Evolutionary conservation across 2,113 vertebrate species (phyloP).

Genomic region (Boulengeromyrus knoepffleri): DNA sequence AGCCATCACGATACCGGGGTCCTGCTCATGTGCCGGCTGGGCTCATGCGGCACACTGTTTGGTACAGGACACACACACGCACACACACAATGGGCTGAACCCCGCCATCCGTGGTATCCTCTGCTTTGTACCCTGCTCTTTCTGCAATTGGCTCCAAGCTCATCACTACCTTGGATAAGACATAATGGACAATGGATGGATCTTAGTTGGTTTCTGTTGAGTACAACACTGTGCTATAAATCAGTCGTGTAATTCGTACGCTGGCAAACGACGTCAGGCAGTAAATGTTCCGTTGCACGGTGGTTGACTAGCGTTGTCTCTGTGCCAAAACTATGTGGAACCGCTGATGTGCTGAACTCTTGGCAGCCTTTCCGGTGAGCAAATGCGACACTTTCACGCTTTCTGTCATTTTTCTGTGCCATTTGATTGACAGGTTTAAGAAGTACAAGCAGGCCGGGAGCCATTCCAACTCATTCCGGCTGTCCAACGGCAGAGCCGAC

Average conservation of each 20-base stretch:
- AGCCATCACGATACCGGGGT: not conserved
- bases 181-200: not conserved
- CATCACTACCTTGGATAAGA: not conserved
- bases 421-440: slow-evolving; percentile 75
- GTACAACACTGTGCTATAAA: not conserved
- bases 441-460: slow-evolving; percentile 97
- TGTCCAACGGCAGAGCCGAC: slow-evolving; percentile 88
- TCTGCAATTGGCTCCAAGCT: not conserved
- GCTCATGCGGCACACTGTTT: not conserved
- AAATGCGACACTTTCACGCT: not conserved
- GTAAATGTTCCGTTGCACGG: not conserved
- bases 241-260: not conserved
- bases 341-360: not conserved
- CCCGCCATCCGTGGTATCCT: not conserved
- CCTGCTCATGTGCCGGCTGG: not conserved
- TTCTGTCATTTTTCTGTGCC: too few relatives aligned
- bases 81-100: not conserved
- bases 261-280: not conserved
- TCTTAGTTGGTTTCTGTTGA: not conserved
- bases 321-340: not conserved
- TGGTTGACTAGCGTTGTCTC: not conserved
- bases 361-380: not conserved
- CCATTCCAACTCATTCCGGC: slow-evolving; percentile 91
- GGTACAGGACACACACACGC: not conserved
- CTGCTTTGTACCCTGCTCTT: not conserved